These are phyloP conservation scores for Allolobophora icterica DNA, from an alignment of 2,888 invertebrate genomes.

Conservation along the genomic window DNA sequence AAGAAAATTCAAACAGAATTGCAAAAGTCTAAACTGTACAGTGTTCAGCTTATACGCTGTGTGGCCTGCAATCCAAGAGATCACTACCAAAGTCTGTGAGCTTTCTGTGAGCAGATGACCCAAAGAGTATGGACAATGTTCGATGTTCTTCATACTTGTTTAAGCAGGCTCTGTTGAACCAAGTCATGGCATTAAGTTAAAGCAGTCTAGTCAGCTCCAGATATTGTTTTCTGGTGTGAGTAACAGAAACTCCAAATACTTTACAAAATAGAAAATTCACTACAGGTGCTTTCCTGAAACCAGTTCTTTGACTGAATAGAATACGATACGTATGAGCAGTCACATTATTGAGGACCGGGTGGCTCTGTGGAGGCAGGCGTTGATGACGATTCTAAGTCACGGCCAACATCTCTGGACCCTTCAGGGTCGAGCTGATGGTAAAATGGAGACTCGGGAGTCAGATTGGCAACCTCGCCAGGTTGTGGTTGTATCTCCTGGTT, in stretches of 20 bases:
- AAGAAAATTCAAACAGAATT: background rate
- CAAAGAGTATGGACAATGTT: background rate
- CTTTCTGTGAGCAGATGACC: background rate
- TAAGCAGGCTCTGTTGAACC: background rate
- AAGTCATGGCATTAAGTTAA: constrained; percentile 9
- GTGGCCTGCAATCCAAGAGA: background rate
- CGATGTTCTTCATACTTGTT: background rate
- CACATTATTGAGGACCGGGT: background rate
- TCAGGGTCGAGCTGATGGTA: constrained; percentile 37
- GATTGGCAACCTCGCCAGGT: background rate
- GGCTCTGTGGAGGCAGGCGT: background rate
- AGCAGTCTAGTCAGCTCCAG: background rate
- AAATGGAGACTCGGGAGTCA: constrained; percentile 25
- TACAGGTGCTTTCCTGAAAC: background rate
- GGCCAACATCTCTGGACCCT: background rate
- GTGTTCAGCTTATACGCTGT: background rate
- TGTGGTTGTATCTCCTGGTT: background rate
- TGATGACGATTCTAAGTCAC: background rate
- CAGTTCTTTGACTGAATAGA: background rate
- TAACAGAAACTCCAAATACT: constrained; percentile 9
- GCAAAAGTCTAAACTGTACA: constrained; percentile 7
- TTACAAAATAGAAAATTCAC: constrained; percentile 17
- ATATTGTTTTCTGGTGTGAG: background rate
- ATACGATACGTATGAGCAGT: background rate
- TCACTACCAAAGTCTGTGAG: background rate